phyloP scores from a whole-genome alignment of 2,888 invertebrate genomes.

The Eristalis intricaria region DNA sequence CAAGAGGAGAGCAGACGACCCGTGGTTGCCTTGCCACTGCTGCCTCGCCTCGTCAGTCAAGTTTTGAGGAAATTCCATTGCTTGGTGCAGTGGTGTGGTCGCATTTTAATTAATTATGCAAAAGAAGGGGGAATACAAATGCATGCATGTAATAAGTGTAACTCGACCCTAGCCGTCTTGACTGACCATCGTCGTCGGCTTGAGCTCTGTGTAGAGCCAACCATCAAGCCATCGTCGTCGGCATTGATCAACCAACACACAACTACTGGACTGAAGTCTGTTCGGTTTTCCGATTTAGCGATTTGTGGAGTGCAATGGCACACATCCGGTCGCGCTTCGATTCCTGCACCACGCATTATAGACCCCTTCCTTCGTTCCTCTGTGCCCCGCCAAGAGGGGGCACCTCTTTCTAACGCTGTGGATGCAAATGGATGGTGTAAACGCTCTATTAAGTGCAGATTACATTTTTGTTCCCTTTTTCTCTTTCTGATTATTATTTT shows the following conservation, averaged over 20 bases:
- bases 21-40: background rate
- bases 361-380: background rate
- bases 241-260: background rate
- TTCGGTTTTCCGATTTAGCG: conserved; percentile 64
- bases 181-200: conserved; percentile 18
- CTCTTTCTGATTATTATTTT: conserved; percentile 54
- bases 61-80: conserved; percentile 37
- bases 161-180: conserved; percentile 31
- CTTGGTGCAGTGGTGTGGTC: conserved; percentile 28
- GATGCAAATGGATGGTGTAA: conserved; percentile 71
- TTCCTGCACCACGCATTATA: conserved; percentile 54
- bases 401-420: conserved; percentile 47
- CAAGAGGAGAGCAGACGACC: conserved; percentile 8
- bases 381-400: background rate
- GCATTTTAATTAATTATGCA: conserved; percentile 68
- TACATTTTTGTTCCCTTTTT: conserved; percentile 48
- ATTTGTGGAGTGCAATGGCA: conserved; percentile 71
- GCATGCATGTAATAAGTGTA: conserved; percentile 41
- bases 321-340: conserved; percentile 72
- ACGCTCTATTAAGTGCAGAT: conserved; percentile 72
- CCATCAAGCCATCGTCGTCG: conserved; percentile 18
- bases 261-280: conserved; percentile 26
- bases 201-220: conserved; percentile 46
- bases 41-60: background rate
- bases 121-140: conserved; percentile 39